Evolutionary conservation across 2,888 invertebrate genomes (phyloP).

Genomic region (Philonicus albiceps): DNA sequence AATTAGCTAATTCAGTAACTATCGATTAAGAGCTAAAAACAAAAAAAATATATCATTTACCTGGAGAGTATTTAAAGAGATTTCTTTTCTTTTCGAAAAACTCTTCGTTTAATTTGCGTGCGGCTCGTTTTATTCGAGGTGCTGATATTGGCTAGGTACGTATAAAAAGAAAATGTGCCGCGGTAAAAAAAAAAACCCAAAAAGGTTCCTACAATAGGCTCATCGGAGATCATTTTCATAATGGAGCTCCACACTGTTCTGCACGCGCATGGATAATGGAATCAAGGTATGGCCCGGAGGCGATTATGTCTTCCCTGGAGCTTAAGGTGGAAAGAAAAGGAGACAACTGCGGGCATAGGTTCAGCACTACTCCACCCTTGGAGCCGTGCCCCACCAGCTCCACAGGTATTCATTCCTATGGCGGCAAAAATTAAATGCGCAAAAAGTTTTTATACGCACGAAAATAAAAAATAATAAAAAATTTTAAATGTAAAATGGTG

Average conservation of each 20-base stretch:
- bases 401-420: slow-evolving; percentile 7
- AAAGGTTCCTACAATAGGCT: slow-evolving; percentile 40
- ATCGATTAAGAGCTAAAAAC: not conserved
- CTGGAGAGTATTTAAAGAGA: not conserved
- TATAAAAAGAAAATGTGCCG: slow-evolving; percentile 1
- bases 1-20: not conserved
- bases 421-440: slow-evolving; percentile 18
- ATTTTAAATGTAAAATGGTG: not conserved
- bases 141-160: not conserved
- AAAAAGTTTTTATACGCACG: not conserved
- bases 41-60: slow-evolving; percentile 2
- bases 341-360: not conserved
- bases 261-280: slow-evolving; percentile 28
- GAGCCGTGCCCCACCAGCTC: not conserved
- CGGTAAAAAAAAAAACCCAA: not conserved
- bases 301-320: not conserved
- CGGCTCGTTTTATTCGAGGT: slow-evolving; percentile 3
- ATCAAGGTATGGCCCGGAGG: not conserved
- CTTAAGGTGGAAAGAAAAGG: not conserved
- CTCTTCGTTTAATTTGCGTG: not conserved
- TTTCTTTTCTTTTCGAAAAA: not conserved
- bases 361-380: slow-evolving; percentile 2
- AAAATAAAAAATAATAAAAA: not conserved
- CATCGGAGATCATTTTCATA: slow-evolving; percentile 37
- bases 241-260: slow-evolving; percentile 36